Conservation (phyloP, 2,797 vertebrate genomes). For the Danio aesculapii region DNA sequence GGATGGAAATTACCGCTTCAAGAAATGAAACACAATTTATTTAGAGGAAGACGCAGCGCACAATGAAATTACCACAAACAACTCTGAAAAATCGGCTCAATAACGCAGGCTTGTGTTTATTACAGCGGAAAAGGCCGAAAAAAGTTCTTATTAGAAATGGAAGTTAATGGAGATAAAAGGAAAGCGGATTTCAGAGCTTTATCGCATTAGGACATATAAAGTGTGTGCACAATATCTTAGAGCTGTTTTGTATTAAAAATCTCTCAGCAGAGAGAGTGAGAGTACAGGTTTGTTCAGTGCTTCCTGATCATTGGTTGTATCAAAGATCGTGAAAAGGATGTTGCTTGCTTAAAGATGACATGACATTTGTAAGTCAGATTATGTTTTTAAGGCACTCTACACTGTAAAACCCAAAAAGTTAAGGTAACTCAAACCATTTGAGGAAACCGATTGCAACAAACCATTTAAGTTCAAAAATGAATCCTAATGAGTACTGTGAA, state of each 20-base stretch:
- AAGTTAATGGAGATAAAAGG: constrained; percentile 51
- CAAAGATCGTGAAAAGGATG: neutral
- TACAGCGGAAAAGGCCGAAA: constrained; percentile 76
- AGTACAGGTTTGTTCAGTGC: neutral
- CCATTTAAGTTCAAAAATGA: too few species aligned
- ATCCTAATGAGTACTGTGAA: too few species aligned
- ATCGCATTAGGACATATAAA: constrained; percentile 33
- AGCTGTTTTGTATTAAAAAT: constrained; percentile 47
- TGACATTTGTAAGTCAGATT: neutral
- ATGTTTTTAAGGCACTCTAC: neutral
- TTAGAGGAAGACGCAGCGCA: constrained; percentile 78
- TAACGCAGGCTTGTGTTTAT: constrained; percentile 78
- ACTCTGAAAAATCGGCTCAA: constrained; percentile 73
- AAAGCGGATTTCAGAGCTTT: constrained; percentile 37
- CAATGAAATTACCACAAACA: constrained; percentile 81
- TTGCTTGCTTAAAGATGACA: neutral
- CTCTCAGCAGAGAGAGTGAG: constrained; percentile 15
- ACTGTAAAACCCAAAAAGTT: too few species aligned
- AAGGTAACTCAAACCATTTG: too few species aligned
- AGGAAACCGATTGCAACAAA: too few species aligned
- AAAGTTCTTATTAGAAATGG: constrained; percentile 52
- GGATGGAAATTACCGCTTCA: constrained; percentile 83
- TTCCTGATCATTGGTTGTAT: neutral
- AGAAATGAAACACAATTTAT: constrained; percentile 71
- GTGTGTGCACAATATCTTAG: constrained; percentile 31